A percentile compares a stretch with the other conserved stretches of the same genome.
These are phyloP conservation scores for Tricholauxania praeusta DNA, from an alignment of 2,888 invertebrate species.

Conservation along the genomic window DNA sequence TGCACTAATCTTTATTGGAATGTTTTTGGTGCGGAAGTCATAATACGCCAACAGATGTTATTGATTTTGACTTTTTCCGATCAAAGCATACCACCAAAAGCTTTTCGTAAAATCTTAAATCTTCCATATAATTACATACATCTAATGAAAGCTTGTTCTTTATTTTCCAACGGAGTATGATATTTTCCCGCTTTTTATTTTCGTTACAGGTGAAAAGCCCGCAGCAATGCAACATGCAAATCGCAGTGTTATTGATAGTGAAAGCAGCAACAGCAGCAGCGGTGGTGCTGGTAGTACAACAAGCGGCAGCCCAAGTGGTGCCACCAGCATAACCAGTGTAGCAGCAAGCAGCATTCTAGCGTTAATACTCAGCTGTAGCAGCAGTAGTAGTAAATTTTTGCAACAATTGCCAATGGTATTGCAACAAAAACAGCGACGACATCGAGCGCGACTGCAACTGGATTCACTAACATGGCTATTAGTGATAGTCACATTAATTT, in stretches of 20 bases:
- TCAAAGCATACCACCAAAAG: not conserved
- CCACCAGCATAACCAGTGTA: conserved; percentile 35
- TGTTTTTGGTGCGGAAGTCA: too few species aligned
- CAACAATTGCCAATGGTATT: conserved; percentile 20
- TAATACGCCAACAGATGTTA: too few species aligned
- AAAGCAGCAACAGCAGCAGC: conserved; percentile 54
- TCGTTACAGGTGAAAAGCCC: conserved; percentile 63
- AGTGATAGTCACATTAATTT: conserved; percentile 35
- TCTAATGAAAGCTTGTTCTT: too few species aligned
- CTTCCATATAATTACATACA: too few species aligned
- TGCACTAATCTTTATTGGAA: too few species aligned
- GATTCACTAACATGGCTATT: conserved; percentile 31
- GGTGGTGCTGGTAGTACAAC: conserved; percentile 48
- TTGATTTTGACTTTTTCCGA: too few species aligned
- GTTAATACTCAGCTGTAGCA: not conserved
- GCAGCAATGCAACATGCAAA: conserved; percentile 68
- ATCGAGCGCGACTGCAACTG: not conserved
- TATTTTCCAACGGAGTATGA: too few species aligned
- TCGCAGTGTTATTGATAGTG: conserved; percentile 62
- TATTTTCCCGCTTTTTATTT: not conserved
- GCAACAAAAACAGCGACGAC: conserved; percentile 4
- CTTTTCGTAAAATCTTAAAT: too few species aligned
- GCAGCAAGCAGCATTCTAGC: conserved; percentile 36
- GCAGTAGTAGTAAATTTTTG: not conserved
- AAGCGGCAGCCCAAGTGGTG: conserved; percentile 28